Evolutionary conservation across 2,797 vertebrate genomes (phyloP).

Genomic region (Rhinella marina): DNA sequence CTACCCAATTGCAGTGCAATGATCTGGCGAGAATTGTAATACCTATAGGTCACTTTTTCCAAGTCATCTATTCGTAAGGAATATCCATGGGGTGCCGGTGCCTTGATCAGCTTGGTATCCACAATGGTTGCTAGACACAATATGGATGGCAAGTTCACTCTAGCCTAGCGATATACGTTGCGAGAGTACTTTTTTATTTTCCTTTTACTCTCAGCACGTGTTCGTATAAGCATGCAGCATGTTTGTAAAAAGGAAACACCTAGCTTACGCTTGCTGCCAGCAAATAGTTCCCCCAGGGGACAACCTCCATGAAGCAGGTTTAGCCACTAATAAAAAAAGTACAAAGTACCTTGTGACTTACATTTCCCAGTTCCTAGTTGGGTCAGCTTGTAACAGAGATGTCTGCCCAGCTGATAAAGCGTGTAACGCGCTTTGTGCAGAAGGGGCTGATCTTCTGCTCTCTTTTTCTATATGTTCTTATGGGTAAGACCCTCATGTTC

Average conservation of each 20-base stretch:
- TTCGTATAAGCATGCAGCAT: constrained; percentile 7
- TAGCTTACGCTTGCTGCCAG: constrained; percentile 36
- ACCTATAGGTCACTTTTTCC: no score
- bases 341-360: background rate
- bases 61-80: no score
- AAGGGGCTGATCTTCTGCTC: constrained; percentile 45
- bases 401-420: constrained; percentile 17
- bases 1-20: no score
- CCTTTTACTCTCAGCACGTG: constrained; percentile 11
- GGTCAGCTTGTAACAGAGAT: constrained; percentile 7
- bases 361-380: background rate
- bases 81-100: no score
- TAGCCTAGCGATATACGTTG: background rate
- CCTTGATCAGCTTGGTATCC: no score
- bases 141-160: background rate
- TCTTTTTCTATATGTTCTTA: constrained; percentile 46
- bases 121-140: no score
- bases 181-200: background rate
- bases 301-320: constrained; percentile 38
- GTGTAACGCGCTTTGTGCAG: constrained; percentile 6
- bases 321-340: constrained; percentile 31
- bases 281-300: constrained; percentile 51
- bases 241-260: constrained; percentile 41
- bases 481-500: constrained; percentile 69
- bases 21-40: no score